Base-by-base conservation (phyloP, 2,797 vertebrate species). In the Mycteria americana region DNA sequence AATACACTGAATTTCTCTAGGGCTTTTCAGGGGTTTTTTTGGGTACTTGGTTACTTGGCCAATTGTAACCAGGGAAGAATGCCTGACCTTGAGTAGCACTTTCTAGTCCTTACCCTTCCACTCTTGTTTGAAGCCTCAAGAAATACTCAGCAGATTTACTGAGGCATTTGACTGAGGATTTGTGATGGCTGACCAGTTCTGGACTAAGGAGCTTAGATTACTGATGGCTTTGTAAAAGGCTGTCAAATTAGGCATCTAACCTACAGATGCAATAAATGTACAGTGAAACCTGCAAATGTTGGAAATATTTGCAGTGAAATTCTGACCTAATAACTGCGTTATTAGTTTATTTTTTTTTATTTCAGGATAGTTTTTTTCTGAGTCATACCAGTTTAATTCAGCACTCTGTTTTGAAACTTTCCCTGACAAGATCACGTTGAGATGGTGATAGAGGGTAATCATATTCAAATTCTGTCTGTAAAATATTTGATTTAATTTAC, bases 401-500 rank as follows among this genome's bases (percentile, higher is more conserved):
- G 22, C n/a, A 45, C 6, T 69, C 51, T 69, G 51, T 80, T 95
- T 74, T 80, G 73, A 84, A 93, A 77, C 25, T 92, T 48, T n/a
- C 28, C 27, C 53, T 95, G 78, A 33, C 74, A 94, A 92, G 67
- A 89, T 72, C 11, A 9, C 45, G 24, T 69, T 77, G 65, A 74
- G 35, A 67, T 74, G 33, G 65, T 78, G 57, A 46, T 54, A 69
- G 79, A 89, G 18, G 30, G 31, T 79, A 95, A 93, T 76, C 24
- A 4, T 56, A 57, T 85, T 92, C 56, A 83, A 64, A 93, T 75
- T 68, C 53, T 91, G 73, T 84, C 67, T 73, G 27, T 68, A 79
- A 89, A 74, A 95, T 68, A 89, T 57, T 95, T 95, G 53, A 93
- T 87, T 89, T 81, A 91, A 94, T 65, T 93, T 80, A 14, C 53